Conservation (phyloP, 2,797 vertebrate genomes). For the Protonibea diacanthus region DNA sequence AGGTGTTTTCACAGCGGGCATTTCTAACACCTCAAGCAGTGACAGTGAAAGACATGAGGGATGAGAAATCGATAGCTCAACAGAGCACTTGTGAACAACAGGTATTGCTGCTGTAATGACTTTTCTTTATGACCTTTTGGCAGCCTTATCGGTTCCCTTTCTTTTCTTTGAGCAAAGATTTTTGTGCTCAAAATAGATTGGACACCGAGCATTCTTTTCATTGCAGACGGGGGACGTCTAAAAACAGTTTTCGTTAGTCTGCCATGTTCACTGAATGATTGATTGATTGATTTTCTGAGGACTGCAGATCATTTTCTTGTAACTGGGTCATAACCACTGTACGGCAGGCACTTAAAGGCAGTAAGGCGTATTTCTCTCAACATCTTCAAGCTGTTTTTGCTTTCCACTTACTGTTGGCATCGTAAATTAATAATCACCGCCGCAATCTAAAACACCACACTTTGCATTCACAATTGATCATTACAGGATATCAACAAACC, state of each 20-base stretch:
- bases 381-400: not conserved
- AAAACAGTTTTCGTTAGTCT: not conserved
- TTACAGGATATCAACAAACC: constrained; percentile 45
- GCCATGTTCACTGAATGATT: constrained; percentile 14
- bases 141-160: constrained; percentile 14
- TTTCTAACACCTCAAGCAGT: not conserved
- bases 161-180: not conserved
- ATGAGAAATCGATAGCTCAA: constrained; percentile 22
- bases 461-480: constrained; percentile 43
- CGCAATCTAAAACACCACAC: constrained; percentile 10
- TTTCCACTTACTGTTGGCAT: constrained; percentile 4
- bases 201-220: constrained; percentile 6
- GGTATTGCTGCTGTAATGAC: constrained; percentile 2
- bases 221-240: constrained; percentile 29
- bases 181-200: constrained; percentile 40
- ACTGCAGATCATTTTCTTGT: not conserved
- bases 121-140: constrained; percentile 6
- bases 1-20: not conserved
- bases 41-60: not conserved
- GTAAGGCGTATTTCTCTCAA: not conserved
- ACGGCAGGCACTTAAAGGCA: not conserved
- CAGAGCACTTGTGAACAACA: constrained; percentile 7
- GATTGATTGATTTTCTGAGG: not conserved
- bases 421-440: constrained; percentile 25
- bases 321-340: constrained; percentile 1